These are phyloP conservation scores for Zygaena filipendulae DNA, from an alignment of 2,888 invertebrate species.

Conservation along the genomic window DNA sequence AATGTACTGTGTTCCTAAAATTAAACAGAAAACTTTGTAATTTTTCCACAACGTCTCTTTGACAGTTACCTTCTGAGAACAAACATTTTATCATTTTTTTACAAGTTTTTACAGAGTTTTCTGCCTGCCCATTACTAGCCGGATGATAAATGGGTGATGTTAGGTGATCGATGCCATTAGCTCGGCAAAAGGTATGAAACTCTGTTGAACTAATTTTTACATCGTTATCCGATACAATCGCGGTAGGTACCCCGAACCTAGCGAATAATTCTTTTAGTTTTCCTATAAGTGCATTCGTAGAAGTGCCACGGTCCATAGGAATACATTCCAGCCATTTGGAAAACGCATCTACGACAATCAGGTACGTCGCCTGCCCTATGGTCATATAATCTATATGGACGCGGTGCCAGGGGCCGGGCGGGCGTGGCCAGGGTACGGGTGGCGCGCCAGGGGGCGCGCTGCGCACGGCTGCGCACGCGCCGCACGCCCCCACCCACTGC, in stretches of 20 bases:
- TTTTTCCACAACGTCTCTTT: neutral
- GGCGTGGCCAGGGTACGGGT: slow-evolving; percentile 11
- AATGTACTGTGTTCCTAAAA: neutral
- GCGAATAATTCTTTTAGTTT: slow-evolving; percentile 8
- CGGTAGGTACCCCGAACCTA: slow-evolving; percentile 7
- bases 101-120: too few species aligned
- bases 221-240: slow-evolving; percentile 15
- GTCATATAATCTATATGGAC: slow-evolving; percentile 16
- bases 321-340: slow-evolving; percentile 14
- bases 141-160: slow-evolving; percentile 15
- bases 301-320: slow-evolving; percentile 11
- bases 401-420: slow-evolving; percentile 13
- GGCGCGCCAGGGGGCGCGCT: slow-evolving; percentile 8
- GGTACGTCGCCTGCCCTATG: slow-evolving; percentile 7
- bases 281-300: slow-evolving; percentile 5
- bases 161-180: slow-evolving; percentile 11
- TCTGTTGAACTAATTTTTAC: slow-evolving; percentile 12
- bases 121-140: neutral
- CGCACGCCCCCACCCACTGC: slow-evolving; percentile 8
- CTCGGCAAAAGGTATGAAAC: slow-evolving; percentile 11
- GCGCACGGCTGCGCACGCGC: slow-evolving; percentile 5
- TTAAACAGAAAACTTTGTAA: neutral
- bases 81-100: neutral
- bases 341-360: slow-evolving; percentile 13
- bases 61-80: neutral